A percentile compares a stretch with the other conserved stretches of the same genome.
Evolutionary conservation across 1,140 invertebrate genomes (phyloP).

Genomic region (Sipha flava): DNA sequence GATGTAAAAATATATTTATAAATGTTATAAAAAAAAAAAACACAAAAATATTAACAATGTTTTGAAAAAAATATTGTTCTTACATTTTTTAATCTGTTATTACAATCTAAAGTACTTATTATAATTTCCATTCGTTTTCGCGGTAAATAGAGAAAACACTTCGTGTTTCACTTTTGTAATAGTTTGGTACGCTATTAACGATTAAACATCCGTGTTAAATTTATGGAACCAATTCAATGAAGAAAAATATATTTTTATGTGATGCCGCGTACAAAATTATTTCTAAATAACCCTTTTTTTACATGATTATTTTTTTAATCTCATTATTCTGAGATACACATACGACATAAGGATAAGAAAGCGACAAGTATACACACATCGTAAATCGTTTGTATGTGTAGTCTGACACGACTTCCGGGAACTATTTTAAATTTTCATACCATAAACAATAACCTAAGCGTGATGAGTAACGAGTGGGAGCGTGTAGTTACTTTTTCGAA

Average conservation of each 20-base stretch:
- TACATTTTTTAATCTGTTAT: too few species aligned
- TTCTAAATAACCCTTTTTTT: neutral
- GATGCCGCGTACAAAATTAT: neutral
- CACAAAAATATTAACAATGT: too few species aligned
- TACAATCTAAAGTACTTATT: too few species aligned
- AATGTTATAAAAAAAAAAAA: too few species aligned
- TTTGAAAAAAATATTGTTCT: too few species aligned
- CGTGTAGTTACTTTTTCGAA: neutral
- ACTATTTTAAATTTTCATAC: constrained; percentile 9
- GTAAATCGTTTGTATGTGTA: neutral
- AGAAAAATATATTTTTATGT: neutral
- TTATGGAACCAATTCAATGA: neutral
- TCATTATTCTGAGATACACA: neutral
- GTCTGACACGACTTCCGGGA: neutral
- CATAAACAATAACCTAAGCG: neutral
- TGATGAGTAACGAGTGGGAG: neutral
- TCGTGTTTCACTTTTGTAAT: neutral
- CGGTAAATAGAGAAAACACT: neutral
- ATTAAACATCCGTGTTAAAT: neutral
- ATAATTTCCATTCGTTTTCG: neutral
- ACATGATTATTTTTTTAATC: neutral
- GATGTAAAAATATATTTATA: too few species aligned
- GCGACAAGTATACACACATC: neutral
- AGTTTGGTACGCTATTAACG: neutral
- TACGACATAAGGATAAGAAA: neutral